These are phyloP conservation scores for Prunella himalayana DNA, from an alignment of 2,113 vertebrate species.

Conservation along the genomic window DNA sequence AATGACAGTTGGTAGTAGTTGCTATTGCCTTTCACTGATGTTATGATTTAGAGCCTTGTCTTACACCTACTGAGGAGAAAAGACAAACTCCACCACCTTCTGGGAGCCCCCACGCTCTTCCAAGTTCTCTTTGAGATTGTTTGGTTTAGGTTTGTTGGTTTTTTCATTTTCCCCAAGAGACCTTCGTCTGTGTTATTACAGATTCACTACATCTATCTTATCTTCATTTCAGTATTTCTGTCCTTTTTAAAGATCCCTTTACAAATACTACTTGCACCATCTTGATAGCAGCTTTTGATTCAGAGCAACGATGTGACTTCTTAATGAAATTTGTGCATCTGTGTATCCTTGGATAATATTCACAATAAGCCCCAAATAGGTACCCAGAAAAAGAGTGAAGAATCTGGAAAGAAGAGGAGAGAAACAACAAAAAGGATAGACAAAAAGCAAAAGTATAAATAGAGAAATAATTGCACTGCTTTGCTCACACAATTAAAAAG, in stretches of 20 bases:
- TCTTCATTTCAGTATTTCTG: slow-evolving; percentile 1
- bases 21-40: not conserved
- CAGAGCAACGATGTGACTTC: not conserved
- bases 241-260: not conserved
- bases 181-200: not conserved
- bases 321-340: not conserved
- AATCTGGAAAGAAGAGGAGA: not conserved
- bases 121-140: not conserved
- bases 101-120: not conserved
- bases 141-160: not conserved
- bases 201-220: not conserved
- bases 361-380: not conserved
- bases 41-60: not conserved
- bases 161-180: not conserved
- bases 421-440: not conserved
- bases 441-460: not conserved
- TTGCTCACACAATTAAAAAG: not conserved
- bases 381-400: not conserved
- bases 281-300: not conserved
- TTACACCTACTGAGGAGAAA: not conserved
- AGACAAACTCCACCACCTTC: not conserved
- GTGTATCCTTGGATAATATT: not conserved
- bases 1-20: not conserved
- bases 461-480: slow-evolving; percentile 2
- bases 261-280: not conserved